Evolutionary conservation across 2,797 vertebrate genomes (phyloP).

Genomic region (Epinephelus awoara): DNA sequence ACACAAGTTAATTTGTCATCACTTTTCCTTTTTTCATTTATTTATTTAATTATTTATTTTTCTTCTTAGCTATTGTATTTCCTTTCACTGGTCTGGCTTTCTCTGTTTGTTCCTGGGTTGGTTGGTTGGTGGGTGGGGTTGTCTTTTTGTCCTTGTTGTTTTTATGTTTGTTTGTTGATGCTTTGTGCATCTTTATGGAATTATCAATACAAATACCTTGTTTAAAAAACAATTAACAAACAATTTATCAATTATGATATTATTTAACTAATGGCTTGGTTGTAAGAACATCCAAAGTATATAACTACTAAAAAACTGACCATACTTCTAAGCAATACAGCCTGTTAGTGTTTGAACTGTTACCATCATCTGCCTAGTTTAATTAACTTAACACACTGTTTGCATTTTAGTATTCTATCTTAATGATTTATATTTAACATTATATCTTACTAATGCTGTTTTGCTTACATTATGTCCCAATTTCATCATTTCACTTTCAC

Average conservation of each 20-base stretch:
- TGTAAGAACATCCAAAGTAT: neutral
- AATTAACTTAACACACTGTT: neutral
- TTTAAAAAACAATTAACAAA: neutral
- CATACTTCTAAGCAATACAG: neutral
- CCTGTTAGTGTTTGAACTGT: neutral
- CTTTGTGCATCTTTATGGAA: no score
- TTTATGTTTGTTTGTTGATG: no score
- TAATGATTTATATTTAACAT: neutral
- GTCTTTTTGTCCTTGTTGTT: no score
- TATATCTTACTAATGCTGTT: neutral
- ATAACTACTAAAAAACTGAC: neutral
- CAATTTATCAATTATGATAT: no score
- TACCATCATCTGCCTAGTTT: neutral
- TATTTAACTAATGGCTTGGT: neutral
- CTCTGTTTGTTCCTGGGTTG: no score
- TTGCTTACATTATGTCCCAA: neutral
- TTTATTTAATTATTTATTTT: no score
- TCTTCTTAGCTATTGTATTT: no score
- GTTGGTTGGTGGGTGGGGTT: no score
- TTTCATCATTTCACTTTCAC: neutral
- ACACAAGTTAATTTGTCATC: no score
- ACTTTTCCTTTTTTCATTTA: no score
- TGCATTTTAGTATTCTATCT: neutral
- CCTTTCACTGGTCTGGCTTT: no score
- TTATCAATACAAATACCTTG: neutral